Base-by-base conservation (phyloP, 2,888 invertebrate genomes). In the Neuroscelio doddi region DNA sequence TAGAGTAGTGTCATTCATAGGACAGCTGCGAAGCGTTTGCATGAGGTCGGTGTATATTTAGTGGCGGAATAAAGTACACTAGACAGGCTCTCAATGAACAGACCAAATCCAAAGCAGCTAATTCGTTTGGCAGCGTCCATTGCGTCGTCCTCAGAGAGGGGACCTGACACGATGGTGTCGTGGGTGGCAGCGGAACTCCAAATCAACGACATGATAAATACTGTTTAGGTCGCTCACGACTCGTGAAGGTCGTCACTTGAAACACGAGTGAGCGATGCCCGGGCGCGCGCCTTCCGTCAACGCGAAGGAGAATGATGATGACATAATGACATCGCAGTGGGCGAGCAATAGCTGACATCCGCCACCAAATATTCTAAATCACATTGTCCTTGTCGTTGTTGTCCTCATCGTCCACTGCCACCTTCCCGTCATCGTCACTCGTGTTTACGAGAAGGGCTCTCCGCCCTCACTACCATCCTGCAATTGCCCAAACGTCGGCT, bases 311-410 rank as follows among this genome's bases (percentile, higher is more conserved):
- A 83, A 81, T 83, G 80, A 83, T 83, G 83, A 83, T 82, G 82
- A 83, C 82, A 83, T 82, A 83, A 83, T 83, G 82, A 83, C 82
- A 75, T 81, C 82, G 79, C 81, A 78, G 83, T 83, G 83, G 82
- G 82, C 83, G 83, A 83, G 82, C 82, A 83, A 83, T 83, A 82
- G 80, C 81, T 81, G 81, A 83, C 83, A 82, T 82, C 82, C 82
- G 82, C 82, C 80, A 79, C 82, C 82, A 78, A 83, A 83, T 82
- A 83, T 83, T 82, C 83, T 81, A 82, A 81, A 82, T 82, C 80
- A 80, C 80, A 73, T 66, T 73, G 72, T 75, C 72, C 64, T 57
- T 64, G 56, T 70, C 64, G 51, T 47, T 52, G 45, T 49, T 44
- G 42, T 58, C 55, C 36, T 42, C 38, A 45, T 46, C 17, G 24